Evolutionary conservation across 2,888 invertebrate species (phyloP), one percentile per base, ranked within the genome.

Genomic region (Macroteleia sp.): DNA sequence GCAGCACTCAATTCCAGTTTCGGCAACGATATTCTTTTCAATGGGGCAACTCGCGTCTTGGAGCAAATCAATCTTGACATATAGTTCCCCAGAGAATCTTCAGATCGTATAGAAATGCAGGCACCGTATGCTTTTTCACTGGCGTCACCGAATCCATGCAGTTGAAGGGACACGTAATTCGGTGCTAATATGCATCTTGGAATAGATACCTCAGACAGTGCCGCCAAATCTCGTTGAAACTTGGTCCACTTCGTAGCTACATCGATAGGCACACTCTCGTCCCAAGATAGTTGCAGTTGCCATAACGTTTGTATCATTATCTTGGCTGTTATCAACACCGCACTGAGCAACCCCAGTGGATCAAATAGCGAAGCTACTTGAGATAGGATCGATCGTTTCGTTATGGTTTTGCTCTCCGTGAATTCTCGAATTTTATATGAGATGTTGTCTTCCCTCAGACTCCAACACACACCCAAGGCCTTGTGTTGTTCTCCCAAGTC

Each of bases 1-100:
- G 78, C 75, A 2, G 42, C 80, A 44, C 77, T 69, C 8, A 81
- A 39, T 44, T 78, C 81, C 10, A 77, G 48, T 16, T 77, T 56
- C 2, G 77, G 79, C n/a, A 78, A 76, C 0, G 76, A 66, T 2
- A 36, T 9, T 1, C 8, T 52, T 17, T 75, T 79, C 3, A 77
- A 6, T 1, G 77, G 78, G 0, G 78, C 67, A 0, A 80, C 69
- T 6, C 76, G 66, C 0, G 77, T 75, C 28, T 79, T 78, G 8
- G 56, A 25, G 9, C 52, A 54, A 3, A 54, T 36, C 52, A 54
- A 22, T n/a, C n/a, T n/a, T n/a, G n/a, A n/a, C n/a, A n/a, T n/a
- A n/a, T n/a, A n/a, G n/a, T n/a, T n/a, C 32, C 36, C 36, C 12
- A 28, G 14, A 1, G n/a, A 20, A 57, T 57, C 25, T 30, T 42